Evolutionary conservation across 1,140 invertebrate genomes (phyloP).

Genomic region (Diprion similis): DNA sequence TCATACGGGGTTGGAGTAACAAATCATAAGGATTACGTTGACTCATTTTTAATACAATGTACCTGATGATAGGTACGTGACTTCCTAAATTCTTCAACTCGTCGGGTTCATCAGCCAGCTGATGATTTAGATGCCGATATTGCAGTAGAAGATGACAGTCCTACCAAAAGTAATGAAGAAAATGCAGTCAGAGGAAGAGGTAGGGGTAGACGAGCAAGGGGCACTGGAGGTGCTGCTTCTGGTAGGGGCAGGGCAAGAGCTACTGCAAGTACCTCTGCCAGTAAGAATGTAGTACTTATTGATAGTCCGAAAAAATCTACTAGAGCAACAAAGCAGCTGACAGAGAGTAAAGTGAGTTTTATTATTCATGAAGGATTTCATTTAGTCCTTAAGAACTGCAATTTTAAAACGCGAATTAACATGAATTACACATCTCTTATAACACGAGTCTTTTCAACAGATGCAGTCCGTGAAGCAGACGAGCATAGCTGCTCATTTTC

Average conservation of each 20-base stretch:
- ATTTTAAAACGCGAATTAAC: background rate
- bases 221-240: background rate
- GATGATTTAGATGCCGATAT: background rate
- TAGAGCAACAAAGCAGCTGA: background rate
- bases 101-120: background rate
- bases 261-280: background rate
- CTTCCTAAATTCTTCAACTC: background rate
- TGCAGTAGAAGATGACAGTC: constrained; percentile 23
- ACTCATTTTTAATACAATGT: background rate
- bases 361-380: background rate
- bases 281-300: background rate
- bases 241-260: background rate
- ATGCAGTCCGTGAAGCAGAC: background rate
- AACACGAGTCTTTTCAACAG: too few relatives aligned
- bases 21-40: background rate
- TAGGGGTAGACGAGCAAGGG: constrained; percentile 21
- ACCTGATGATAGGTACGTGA: background rate
- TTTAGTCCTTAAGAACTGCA: background rate
- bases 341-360: background rate
- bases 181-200: constrained; percentile 31
- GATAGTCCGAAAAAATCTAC: background rate
- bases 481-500: background rate
- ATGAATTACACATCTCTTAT: background rate
- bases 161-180: constrained; percentile 1
- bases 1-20: background rate